Conservation (phyloP, 2,888 invertebrate genomes). For the Lochmaea crataegi region DNA sequence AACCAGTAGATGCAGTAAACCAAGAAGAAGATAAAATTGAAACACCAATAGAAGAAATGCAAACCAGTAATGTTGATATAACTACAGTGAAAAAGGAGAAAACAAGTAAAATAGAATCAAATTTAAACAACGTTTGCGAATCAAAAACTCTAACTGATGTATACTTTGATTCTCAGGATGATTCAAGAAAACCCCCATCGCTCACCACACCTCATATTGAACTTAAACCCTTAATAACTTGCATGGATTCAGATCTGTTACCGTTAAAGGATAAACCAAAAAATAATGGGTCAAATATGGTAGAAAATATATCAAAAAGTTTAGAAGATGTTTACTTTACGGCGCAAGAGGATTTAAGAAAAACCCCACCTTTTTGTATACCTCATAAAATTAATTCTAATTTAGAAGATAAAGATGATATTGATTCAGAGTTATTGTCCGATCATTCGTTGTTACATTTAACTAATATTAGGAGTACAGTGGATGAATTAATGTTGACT, state of each 20-base stretch:
- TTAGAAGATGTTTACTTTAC: constrained; percentile 16
- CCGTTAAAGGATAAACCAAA: not conserved
- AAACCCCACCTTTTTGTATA: constrained; percentile 8
- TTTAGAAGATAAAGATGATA: constrained; percentile 23
- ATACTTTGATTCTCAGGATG: no score
- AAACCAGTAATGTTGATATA: not conserved
- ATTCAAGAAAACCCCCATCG: constrained; percentile 7
- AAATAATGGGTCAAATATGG: not conserved
- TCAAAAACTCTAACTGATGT: not conserved
- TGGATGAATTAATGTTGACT: constrained; percentile 60
- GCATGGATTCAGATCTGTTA: constrained; percentile 45
- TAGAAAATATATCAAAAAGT: constrained; percentile 12
- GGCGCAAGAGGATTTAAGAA: not conserved
- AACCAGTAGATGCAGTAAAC: constrained; percentile 38
- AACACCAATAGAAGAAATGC: not conserved
- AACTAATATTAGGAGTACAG: constrained; percentile 52
- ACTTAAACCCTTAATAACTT: not conserved
- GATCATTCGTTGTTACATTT: constrained; percentile 55
- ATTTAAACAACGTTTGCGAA: not conserved
- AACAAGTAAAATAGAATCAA: not conserved
- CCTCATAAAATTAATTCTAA: constrained; percentile 15
- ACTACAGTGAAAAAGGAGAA: not conserved
- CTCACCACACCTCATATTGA: constrained; percentile 4
- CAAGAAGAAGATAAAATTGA: constrained; percentile 23
- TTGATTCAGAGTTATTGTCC: constrained; percentile 49